Conservation (phyloP, 1,140 invertebrate species). For the Cyphomyrmex costatus region DNA sequence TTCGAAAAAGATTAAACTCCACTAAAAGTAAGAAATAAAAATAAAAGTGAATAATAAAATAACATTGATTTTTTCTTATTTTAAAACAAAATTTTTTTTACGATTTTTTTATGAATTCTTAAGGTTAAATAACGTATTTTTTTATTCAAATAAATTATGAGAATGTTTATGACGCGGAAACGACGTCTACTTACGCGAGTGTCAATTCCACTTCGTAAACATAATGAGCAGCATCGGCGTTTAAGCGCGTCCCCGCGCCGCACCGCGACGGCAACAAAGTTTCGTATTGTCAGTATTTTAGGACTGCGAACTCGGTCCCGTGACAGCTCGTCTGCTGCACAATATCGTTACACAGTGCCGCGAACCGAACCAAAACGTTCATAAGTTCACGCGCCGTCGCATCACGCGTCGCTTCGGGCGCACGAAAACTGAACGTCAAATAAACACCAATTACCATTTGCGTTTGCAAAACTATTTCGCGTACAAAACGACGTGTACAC, state of each 20-base stretch:
- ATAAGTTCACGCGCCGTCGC: slow-evolving; percentile 52
- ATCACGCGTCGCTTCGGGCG: slow-evolving; percentile 40
- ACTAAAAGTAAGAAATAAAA: neutral
- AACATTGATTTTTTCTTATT: neutral
- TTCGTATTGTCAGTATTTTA: slow-evolving; percentile 66
- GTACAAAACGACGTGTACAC: slow-evolving; percentile 45
- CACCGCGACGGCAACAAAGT: slow-evolving; percentile 53
- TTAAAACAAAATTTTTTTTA: too few relatives aligned
- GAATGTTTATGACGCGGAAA: slow-evolving; percentile 5
- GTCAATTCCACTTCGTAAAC: slow-evolving; percentile 48
- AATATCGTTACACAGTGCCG: slow-evolving; percentile 55
- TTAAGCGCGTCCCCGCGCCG: slow-evolving; percentile 45
- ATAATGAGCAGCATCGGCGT: slow-evolving; percentile 53
- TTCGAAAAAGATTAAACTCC: neutral
- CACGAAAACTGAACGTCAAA: slow-evolving; percentile 59
- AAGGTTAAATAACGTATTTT: neutral
- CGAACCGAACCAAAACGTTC: slow-evolving; percentile 54
- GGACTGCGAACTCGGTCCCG: slow-evolving; percentile 35
- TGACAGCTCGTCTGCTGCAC: slow-evolving; percentile 50
- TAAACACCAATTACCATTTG: slow-evolving; percentile 60
- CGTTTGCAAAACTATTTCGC: slow-evolving; percentile 53
- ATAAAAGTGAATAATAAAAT: neutral
- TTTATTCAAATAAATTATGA: neutral
- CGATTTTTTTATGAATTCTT: too few relatives aligned
- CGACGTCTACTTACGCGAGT: slow-evolving; percentile 23